Conservation (phyloP, 2,888 invertebrate species). For the Sialis fuliginosa region DNA sequence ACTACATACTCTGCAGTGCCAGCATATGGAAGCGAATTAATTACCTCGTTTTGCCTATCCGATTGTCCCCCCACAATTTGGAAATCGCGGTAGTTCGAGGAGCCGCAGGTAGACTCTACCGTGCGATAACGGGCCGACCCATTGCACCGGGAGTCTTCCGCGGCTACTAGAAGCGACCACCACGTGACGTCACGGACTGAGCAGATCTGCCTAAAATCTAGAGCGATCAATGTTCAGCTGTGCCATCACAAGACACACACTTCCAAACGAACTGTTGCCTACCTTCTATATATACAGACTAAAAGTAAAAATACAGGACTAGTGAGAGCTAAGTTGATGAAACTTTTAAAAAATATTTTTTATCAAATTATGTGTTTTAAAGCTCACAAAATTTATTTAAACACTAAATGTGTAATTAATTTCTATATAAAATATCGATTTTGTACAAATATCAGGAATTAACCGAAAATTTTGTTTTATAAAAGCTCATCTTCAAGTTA, state of each 20-base stretch:
- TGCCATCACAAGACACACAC: conserved; percentile 42
- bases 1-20: conserved; percentile 32
- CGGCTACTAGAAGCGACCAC: conserved; percentile 40
- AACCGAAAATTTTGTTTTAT: no score
- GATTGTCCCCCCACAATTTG: conserved; percentile 40
- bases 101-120: conserved; percentile 35
- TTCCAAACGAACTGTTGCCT: conserved; percentile 20
- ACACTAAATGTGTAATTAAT: not conserved
- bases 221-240: conserved; percentile 43
- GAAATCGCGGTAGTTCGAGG: conserved; percentile 45
- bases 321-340: not conserved
- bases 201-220: conserved; percentile 38
- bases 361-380: not conserved
- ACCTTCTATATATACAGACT: not conserved
- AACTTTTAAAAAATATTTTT: not conserved
- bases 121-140: conserved; percentile 14
- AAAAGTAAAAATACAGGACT: not conserved
- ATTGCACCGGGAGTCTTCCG: conserved; percentile 33
- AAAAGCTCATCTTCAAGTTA: no score
- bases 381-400: not conserved
- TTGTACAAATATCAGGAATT: not conserved
- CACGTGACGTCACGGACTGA: conserved; percentile 45
- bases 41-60: conserved; percentile 34
- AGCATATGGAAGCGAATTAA: conserved; percentile 30
- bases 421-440: not conserved